Evolutionary conservation across 2,113 vertebrate species (phyloP), one percentile per base, ranked within the genome.

Genomic region (Dicerorhinus sumatrensis): DNA sequence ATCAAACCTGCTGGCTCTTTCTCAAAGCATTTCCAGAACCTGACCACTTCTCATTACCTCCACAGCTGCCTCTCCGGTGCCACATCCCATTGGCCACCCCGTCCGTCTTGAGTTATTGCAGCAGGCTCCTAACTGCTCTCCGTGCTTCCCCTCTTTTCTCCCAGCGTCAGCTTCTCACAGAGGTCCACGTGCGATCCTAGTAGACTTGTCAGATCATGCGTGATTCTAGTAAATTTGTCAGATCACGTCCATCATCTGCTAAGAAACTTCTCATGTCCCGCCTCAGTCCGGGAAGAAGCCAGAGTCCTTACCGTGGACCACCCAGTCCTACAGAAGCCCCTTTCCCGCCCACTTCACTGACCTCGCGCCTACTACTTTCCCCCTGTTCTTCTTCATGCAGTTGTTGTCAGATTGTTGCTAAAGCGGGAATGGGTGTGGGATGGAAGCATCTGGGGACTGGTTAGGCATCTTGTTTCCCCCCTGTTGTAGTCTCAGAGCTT

Each of bases 281-380:
- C 58, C 48, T 42, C 48, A 27, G 21, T 63, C 20, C 42, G 29
- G 33, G 58, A 65, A 91, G 69, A 33, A 17, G 33, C 60, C 69
- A 73, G 17, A 13, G 29, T 36, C 46, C 69, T 62, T 33, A 36
- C 9, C 13, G 54, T 17, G 20, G 29, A 33, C 46, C 33, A 14
- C 42, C 6, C 8, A 29, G 27, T 36, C 46, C 80, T 67, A 4
- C 2, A 8, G 27, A 92, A 92, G 72, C 4, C 6, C 48, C 25
- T 25, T 13, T 42, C 25, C 20, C 5, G 1, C 2, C 6, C 10
- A 6, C 51, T 31, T 33, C 2, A 1, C 33, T 10, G 54, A 25
- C 3, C 39, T 60, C 39, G 5, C 12, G 8, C 46, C 56, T 77
- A 21, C 51, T 13, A 1, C 3, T 70, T 11, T 23, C 33, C 33